Conservation (phyloP, 2,113 vertebrate species). For the Oplegnathus fasciatus region DNA sequence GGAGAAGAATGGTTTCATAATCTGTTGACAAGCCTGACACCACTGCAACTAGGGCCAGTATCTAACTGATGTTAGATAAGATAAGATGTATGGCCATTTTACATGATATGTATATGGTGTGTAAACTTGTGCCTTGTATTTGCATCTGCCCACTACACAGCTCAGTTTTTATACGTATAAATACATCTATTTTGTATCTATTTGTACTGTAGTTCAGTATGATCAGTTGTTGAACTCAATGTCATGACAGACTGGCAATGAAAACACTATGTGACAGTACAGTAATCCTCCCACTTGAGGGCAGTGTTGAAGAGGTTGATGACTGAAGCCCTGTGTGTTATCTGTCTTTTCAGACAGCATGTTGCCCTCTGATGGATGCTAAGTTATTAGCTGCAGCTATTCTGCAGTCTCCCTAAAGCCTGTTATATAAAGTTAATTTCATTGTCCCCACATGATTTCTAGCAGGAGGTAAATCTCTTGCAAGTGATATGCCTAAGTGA, state of each 20-base stretch:
- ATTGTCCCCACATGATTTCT: background rate
- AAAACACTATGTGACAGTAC: background rate
- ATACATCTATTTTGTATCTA: background rate
- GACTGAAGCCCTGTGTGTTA: background rate
- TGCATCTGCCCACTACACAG: background rate
- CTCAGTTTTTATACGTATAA: background rate
- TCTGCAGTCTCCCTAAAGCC: background rate
- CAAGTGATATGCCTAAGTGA: background rate
- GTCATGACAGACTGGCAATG: background rate
- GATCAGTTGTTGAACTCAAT: background rate
- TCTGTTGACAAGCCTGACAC: background rate
- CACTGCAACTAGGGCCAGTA: background rate
- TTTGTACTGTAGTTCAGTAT: background rate
- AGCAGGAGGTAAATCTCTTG: background rate
- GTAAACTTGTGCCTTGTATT: too few species aligned
- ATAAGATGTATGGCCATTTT: too few species aligned
- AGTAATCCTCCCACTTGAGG: conserved; percentile 30
- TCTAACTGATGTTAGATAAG: background rate
- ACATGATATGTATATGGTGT: too few species aligned
- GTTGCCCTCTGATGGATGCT: background rate
- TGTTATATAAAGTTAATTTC: background rate
- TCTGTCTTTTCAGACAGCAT: background rate
- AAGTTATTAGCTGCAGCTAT: background rate
- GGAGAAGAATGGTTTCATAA: background rate
- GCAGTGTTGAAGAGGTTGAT: conserved; percentile 29